A percentile compares a stretch with the other conserved stretches of the same genome.
Conservation (phyloP, 1,140 invertebrate species). For the Cotesia glomerata region DNA sequence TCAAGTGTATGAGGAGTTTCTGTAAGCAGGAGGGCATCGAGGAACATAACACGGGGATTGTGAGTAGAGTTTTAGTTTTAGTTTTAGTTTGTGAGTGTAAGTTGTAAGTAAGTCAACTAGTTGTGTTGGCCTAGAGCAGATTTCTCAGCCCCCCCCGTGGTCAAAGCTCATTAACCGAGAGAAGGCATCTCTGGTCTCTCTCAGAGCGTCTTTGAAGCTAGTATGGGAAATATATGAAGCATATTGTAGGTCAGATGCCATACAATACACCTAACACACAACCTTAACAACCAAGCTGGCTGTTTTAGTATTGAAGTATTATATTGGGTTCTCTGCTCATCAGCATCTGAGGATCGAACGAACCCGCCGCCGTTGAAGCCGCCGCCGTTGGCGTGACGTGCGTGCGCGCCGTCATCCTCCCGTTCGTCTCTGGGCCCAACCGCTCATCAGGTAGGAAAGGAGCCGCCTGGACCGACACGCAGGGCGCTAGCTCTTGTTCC, state of each 20-base stretch:
- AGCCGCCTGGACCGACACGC: conserved; percentile 63
- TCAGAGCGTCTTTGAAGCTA: neutral
- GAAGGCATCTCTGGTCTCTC: conserved; percentile 41
- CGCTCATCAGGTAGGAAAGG: conserved; percentile 61
- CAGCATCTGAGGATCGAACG: conserved; percentile 35
- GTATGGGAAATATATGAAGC: no score
- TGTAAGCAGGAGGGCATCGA: conserved; percentile 7
- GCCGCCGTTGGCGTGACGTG: conserved; percentile 27
- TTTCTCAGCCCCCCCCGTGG: conserved; percentile 54
- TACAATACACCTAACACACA: no score
- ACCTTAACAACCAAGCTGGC: no score
- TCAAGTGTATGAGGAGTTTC: conserved; percentile 37
- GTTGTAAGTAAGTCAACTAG: no score
- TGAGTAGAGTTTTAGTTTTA: no score
- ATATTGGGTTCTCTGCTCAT: neutral
- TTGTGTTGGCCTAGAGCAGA: conserved; percentile 31
- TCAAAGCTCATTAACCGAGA: conserved; percentile 60
- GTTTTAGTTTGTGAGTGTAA: no score
- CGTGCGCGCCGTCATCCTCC: conserved; percentile 25
- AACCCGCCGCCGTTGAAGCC: neutral
- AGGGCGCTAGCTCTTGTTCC: conserved; percentile 53
- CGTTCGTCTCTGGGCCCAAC: conserved; percentile 2
- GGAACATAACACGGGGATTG: neutral
- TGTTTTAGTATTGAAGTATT: no score
- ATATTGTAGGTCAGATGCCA: conserved; percentile 26